Base-by-base conservation (phyloP, 2,888 invertebrate species). In the Parelbella ahira region DNA sequence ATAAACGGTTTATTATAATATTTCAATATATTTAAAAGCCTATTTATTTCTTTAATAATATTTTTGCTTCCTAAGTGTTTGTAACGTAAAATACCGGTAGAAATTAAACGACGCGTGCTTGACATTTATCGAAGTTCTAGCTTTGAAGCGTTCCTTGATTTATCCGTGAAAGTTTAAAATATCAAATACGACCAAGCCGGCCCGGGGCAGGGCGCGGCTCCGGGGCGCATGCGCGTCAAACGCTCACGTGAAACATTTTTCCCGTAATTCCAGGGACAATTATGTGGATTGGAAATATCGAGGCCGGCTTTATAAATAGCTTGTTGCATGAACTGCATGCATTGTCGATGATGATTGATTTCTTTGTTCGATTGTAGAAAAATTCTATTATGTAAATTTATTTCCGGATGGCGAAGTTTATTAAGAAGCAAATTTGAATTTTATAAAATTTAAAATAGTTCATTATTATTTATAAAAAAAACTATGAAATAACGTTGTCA, bases 171-270 rank as follows among this genome's bases (percentile, higher is more conserved):
- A 70, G 64, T 76, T 73, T 63, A 60, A 67, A 69, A 66, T 61
- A 62, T 60, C 60, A 60, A 60, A 56, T 52, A 56, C 56, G 59
- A 56, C 53, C 48, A 48, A 44, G 50, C 58, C 56, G 57, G 63
- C 60, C 73, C 74, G 68, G 78, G 80, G 70, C 71, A 72, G 83
- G 83, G 84, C 74, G 83, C 77, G 76, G 81, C 78, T 63, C 49
- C 33, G 19, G 7, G 53, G 56, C 82, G 83, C 84, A 68, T 73
- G 81, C 83, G 82, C 42, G 42, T 41, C 37, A 21, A 38, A 29
- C 43, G 37, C 61, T 68, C 58, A 27, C 41, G 33, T 42, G 15
- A 15, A 28, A 28, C 28, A 42, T 42, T 42, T 42, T 34, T 42
- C 66, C 68, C 66, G 60, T 67, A 68, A 72, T 68, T 63, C 61